Conservation (phyloP, 2,888 invertebrate genomes). For the Pseudococcus viburni region DNA sequence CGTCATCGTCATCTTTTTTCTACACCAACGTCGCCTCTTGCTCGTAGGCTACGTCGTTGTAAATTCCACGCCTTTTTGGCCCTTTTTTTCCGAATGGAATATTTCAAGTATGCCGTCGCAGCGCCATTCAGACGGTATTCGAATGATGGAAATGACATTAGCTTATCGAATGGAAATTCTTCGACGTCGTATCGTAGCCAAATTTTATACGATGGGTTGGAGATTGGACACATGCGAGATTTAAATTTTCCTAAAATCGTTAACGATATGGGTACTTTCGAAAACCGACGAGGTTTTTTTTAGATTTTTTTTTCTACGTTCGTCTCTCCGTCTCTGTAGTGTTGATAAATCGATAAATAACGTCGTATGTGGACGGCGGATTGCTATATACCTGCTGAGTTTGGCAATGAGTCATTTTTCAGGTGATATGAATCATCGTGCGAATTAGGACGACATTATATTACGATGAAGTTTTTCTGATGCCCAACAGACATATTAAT, state of each 20-base stretch:
- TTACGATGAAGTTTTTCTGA: constrained; percentile 2
- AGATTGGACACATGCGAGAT: not conserved
- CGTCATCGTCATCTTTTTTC: constrained; percentile 50
- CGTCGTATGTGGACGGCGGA: not conserved
- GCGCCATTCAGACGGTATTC: not conserved
- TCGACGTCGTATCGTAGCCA: not conserved
- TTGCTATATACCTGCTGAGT: not conserved
- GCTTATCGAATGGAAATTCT: not conserved
- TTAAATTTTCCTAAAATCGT: not conserved
- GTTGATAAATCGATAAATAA: constrained; percentile 6
- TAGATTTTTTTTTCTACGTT: not conserved
- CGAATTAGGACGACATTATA: constrained; percentile 40
- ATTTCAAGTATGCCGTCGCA: not conserved
- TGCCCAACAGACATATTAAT: not conserved
- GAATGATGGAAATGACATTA: constrained; percentile 38
- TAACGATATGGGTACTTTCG: not conserved
- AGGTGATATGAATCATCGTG: constrained; percentile 43
- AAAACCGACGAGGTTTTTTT: not conserved
- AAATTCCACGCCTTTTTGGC: constrained; percentile 35
- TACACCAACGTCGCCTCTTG: not conserved
- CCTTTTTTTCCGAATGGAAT: constrained; percentile 28
- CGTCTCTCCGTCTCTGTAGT: not conserved
- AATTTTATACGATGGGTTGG: not conserved
- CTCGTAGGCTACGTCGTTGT: not conserved
- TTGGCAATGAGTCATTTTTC: constrained; percentile 26